Conservation (phyloP, 92 coral and sea anemone genomes). For the Epizoanthus scotinus region DNA sequence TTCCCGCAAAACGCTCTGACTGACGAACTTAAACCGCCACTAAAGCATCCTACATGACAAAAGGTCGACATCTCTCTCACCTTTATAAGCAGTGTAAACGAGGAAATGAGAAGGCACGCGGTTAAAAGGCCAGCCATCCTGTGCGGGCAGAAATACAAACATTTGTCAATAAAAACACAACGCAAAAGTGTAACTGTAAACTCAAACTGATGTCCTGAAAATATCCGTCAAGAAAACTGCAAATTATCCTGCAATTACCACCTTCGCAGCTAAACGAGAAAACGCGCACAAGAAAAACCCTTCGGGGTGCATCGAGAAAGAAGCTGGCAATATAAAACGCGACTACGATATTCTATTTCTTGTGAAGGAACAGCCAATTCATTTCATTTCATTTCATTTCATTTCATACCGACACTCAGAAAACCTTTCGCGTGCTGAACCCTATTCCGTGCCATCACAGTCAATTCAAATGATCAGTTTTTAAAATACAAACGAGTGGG, state of each 20-base stretch:
- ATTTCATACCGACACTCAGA: no score
- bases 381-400: no score
- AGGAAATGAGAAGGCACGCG: conserved; percentile 3
- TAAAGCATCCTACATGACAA: neutral
- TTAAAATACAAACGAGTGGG: no score
- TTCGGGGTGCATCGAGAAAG: neutral
- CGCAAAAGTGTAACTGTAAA: neutral
- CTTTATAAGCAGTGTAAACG: neutral
- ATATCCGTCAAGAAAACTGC: conserved; percentile 10
- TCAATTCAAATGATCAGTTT: no score
- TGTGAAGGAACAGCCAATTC: no score
- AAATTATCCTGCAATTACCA: conserved; percentile 9
- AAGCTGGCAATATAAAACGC: no score
- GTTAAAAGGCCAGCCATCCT: conserved; percentile 1
- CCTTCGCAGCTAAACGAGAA: neutral
- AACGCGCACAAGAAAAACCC: neutral
- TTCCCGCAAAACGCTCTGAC: conserved; percentile 7
- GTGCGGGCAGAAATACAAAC: neutral
- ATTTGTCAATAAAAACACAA: conserved; percentile 15
- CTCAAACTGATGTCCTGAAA: neutral
- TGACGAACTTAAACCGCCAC: neutral
- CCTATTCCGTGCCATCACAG: no score
- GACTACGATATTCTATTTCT: no score
- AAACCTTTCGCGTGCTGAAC: no score
- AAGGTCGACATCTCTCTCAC: neutral